Evolutionary conservation across 2,888 invertebrate genomes (phyloP).

Genomic region (Graphium colonna): DNA sequence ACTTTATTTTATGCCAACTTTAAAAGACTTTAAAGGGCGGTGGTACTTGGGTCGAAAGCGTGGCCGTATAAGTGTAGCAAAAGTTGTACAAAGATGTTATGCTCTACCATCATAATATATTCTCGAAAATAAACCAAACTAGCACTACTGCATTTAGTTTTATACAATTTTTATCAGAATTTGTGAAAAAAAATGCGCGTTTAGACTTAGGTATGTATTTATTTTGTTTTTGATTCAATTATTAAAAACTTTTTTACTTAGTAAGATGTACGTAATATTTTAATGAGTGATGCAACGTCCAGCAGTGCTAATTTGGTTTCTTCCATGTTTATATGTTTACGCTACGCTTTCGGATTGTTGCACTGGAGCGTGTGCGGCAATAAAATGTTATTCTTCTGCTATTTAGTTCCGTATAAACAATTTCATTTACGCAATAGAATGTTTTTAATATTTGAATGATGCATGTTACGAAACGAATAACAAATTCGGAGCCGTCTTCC

Average conservation of each 20-base stretch:
- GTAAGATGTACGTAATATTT: background rate
- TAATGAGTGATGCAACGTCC: conserved; percentile 5
- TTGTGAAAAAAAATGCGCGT: background rate
- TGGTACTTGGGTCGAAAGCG: no score
- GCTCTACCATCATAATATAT: no score
- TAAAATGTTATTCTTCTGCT: conserved; percentile 20
- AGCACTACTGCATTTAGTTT: no score
- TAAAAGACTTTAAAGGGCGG: no score
- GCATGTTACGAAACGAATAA: conserved; percentile 1
- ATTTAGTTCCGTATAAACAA: conserved; percentile 17
- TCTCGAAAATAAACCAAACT: no score
- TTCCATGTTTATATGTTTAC: conserved; percentile 17
- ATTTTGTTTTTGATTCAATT: background rate
- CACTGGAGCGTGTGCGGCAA: conserved; percentile 13
- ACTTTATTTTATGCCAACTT: no score
- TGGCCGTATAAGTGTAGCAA: no score
- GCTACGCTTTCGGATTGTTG: conserved; percentile 21
- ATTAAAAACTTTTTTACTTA: no score
- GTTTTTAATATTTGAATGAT: background rate
- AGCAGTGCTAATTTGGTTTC: conserved; percentile 12
- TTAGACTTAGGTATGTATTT: no score
- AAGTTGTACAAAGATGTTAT: no score
- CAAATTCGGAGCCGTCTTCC: background rate
- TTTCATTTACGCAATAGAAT: conserved; percentile 16
- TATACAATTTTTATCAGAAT: no score